Evolutionary conservation across 2,113 vertebrate species (phyloP).

Genomic region (Pedionomus torquatus): DNA sequence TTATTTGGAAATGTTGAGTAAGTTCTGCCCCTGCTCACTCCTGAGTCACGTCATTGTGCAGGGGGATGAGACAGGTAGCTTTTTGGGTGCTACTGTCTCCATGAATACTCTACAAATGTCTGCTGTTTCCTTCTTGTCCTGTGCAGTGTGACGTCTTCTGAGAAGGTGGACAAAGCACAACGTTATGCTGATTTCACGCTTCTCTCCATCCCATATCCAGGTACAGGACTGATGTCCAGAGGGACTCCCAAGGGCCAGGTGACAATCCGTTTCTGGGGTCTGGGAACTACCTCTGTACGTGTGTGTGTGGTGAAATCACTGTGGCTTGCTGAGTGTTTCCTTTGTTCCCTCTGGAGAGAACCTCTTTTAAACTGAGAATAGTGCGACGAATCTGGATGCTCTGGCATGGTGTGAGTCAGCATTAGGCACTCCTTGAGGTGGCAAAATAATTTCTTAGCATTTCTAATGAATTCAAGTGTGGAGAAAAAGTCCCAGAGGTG

Average conservation of each 20-base stretch:
- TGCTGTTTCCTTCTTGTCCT: slow-evolving; percentile 42
- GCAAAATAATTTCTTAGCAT: not conserved
- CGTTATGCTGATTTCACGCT: slow-evolving; percentile 97
- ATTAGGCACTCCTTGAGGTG: not conserved
- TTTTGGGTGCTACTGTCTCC: not conserved
- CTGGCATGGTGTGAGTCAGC: not conserved
- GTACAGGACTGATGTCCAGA: slow-evolving; percentile 73
- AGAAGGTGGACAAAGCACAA: slow-evolving; percentile 98
- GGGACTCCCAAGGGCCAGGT: slow-evolving; percentile 30
- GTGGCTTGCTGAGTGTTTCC: not conserved
- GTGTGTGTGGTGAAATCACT: not conserved
- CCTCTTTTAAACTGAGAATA: not conserved
- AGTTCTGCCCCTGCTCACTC: not conserved
- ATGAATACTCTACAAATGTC: not conserved
- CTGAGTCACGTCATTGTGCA: not conserved
- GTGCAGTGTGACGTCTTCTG: slow-evolving; percentile 93
- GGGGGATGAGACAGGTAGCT: not conserved
- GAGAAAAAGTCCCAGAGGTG: not conserved
- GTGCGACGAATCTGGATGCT: not conserved
- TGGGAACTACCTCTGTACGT: not conserved
- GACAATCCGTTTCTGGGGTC: slow-evolving; percentile 14
- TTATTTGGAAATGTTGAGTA: not conserved
- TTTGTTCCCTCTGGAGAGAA: not conserved
- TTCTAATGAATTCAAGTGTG: not conserved
- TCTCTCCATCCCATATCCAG: slow-evolving; percentile 97